Evolutionary conservation across 1,140 invertebrate genomes (phyloP).

Genomic region (Potamilus streckersoni): DNA sequence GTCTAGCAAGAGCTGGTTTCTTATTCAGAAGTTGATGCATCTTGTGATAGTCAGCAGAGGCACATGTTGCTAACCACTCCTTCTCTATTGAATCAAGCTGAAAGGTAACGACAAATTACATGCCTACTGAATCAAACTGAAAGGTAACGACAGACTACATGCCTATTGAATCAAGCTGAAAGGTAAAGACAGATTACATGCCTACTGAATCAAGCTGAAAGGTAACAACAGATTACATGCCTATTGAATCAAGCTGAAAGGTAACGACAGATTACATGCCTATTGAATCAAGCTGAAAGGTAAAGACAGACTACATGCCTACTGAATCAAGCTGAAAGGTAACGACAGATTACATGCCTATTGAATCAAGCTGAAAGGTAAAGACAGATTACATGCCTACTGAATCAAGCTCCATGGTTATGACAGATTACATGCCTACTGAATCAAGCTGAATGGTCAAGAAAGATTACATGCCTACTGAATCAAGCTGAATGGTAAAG

Average conservation of each 20-base stretch:
- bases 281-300: neutral
- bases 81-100: slow-evolving; percentile 45
- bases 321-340: neutral
- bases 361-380: slow-evolving; percentile 27
- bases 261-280: neutral
- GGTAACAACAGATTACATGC: too few relatives aligned
- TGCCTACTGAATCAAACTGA: too few relatives aligned
- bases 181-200: slow-evolving; percentile 1
- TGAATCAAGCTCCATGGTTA: too few relatives aligned
- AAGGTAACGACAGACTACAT: too few relatives aligned
- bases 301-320: neutral
- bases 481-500: slow-evolving; percentile 30
- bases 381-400: neutral
- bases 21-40: slow-evolving; percentile 48
- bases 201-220: too few relatives aligned
- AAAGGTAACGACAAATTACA: neutral
- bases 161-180: slow-evolving; percentile 39
- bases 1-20: slow-evolving; percentile 44
- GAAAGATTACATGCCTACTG: slow-evolving; percentile 26
- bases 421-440: too few relatives aligned
- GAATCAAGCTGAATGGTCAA: slow-evolving; percentile 35
- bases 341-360: neutral
- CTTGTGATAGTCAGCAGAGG: slow-evolving; percentile 46
- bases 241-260: slow-evolving; percentile 11
- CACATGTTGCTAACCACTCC: slow-evolving; percentile 50